Base-by-base conservation (phyloP, 2,113 vertebrate species). In the Lophius piscatorius region DNA sequence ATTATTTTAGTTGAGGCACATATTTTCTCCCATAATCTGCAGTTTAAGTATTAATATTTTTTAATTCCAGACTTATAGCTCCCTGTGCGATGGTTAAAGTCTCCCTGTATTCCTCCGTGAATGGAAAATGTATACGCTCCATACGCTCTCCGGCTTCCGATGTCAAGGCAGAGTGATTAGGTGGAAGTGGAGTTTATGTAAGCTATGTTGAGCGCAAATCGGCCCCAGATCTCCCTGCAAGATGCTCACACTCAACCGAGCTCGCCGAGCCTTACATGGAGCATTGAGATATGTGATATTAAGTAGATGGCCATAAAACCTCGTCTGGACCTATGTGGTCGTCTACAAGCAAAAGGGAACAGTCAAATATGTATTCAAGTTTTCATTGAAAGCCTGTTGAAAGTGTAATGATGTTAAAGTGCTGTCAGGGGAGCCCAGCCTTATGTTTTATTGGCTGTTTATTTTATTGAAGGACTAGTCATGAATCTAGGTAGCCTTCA, bases 401-500 rank as follows among this genome's bases (percentile, higher is more conserved):
- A 89, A 87, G 74, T 83, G 73, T 88, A 84, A 91, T 84, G 84
- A 87, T 79, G 82, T 84, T 86, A 82, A 87, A 91, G 83, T 65
- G 69, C 72, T 87, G 78, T 86, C 85, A 80, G 49, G 86, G 87
- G 88, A 85, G 70, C 64, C 54, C 51, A 8, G 67, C 39, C 51
- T 75, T 58, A 76, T 86, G 79, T 87, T 91, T 91, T 90, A 90
- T 87, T 85, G 80, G 79, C 88, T 90, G 88, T 90, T 90, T 90
- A 88, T 88, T 89, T 90, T 86, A 88, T 84, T 86, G 86, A 78
- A 85, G 52, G 75, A 82, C 66, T 51, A 79, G 87, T 63, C 82
- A 87, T 88, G 85, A 90, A 88, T 88, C 83, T 83, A 78, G 74
- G 81, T 85, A 83, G 84, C 70, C 83, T 81, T 85, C 81, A 80